Percentiles rank a stretch among this genome's conserved stretches.
Evolutionary conservation across 2,797 vertebrate species (phyloP).

Genomic region (Tachyglossus aculeatus): DNA sequence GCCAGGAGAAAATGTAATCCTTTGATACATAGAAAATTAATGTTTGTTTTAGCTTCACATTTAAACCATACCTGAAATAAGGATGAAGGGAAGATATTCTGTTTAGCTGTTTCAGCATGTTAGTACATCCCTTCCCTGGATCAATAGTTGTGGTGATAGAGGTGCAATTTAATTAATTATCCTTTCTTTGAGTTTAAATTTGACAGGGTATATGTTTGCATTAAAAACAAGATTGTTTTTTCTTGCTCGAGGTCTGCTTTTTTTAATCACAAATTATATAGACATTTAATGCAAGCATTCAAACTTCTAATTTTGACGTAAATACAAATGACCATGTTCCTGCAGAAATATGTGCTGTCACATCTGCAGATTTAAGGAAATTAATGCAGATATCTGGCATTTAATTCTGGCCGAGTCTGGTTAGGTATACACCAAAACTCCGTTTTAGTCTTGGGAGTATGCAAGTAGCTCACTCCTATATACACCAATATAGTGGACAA

Average conservation of each 20-base stretch:
- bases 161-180: conserved; percentile 44
- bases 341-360: conserved; percentile 23
- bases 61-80: conserved; percentile 13
- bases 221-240: conserved; percentile 15
- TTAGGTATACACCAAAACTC: too few species aligned
- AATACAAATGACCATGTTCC: conserved; percentile 5
- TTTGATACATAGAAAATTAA: background rate
- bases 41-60: conserved; percentile 5
- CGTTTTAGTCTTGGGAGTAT: too few species aligned
- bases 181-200: conserved; percentile 47
- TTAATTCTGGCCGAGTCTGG: too few species aligned
- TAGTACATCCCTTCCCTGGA: conserved; percentile 17
- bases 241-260: too few species aligned
- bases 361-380: conserved; percentile 22
- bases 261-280: conserved; percentile 3
- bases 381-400: conserved; percentile 11
- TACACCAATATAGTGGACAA: too few species aligned
- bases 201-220: conserved; percentile 30
- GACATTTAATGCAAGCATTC: conserved; percentile 10
- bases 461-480: too few species aligned
- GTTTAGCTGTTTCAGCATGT: conserved; percentile 12
- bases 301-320: conserved; percentile 27
- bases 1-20: conserved; percentile 12
- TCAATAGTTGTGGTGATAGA: conserved; percentile 41
- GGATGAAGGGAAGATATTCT: background rate